These are phyloP conservation scores for Caenorhabditis latens DNA, from an alignment of 1,140 invertebrate genomes.

Conservation along the genomic window DNA sequence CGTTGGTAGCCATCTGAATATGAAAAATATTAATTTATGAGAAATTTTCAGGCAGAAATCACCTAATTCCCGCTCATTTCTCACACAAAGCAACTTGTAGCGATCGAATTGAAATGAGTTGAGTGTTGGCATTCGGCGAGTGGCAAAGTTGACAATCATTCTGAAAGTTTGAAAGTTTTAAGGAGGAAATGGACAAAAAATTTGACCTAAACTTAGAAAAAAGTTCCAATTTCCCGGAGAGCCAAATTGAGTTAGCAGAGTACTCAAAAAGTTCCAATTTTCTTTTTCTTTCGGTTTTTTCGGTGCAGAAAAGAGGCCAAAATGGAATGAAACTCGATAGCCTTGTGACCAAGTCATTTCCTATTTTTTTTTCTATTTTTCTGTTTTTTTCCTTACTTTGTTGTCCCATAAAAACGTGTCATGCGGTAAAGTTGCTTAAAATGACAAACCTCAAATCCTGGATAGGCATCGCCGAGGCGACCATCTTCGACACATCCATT, in stretches of 20 bases:
- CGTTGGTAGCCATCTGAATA: constrained; percentile 26
- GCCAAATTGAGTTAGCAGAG: background rate
- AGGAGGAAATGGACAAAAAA: background rate
- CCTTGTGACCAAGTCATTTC: background rate
- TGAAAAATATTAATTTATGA: background rate
- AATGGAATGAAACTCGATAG: constrained; percentile 7
- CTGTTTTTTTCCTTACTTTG: background rate
- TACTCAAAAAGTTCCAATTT: background rate
- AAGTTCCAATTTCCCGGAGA: too few relatives aligned
- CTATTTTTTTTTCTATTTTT: background rate
- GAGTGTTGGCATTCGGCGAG: constrained; percentile 35
- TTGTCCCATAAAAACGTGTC: background rate
- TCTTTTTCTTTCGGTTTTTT: background rate
- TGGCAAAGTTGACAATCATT: constrained; percentile 39
- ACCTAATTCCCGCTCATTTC: constrained; percentile 26
- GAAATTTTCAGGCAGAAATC: background rate
- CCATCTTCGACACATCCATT: constrained; percentile 22
- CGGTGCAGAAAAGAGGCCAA: background rate
- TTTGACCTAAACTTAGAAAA: too few relatives aligned
- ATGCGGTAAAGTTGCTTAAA: background rate
- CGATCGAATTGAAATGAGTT: constrained; percentile 34
- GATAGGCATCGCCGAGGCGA: constrained; percentile 17
- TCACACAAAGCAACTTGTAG: constrained; percentile 11
- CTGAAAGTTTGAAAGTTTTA: background rate
- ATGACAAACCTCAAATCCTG: constrained; percentile 40